phyloP scores from a whole-genome alignment of 2,888 invertebrate genomes.

The Branchinecta sandiegonensis region DNA sequence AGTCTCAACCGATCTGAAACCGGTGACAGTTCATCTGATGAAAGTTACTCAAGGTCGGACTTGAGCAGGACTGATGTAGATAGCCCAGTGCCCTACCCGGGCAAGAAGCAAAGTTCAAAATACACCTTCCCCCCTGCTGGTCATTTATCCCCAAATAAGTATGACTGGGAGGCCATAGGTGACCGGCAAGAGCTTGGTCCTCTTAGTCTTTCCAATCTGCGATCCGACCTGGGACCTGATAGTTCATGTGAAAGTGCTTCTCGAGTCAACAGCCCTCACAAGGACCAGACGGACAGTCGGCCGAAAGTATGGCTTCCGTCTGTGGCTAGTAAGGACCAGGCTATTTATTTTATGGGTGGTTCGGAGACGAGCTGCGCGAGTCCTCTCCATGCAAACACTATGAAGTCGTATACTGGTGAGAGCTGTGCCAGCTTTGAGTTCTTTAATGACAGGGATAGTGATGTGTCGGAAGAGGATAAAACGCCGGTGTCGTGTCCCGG shows the following conservation, averaged over 20 bases:
- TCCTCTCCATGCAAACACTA: background rate
- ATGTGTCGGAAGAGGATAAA: background rate
- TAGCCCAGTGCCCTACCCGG: conserved; percentile 33
- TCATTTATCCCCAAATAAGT: background rate
- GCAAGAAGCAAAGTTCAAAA: conserved; percentile 7
- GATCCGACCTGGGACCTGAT: conserved; percentile 3
- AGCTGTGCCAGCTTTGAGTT: conserved; percentile 51
- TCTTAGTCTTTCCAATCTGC: conserved; percentile 10
- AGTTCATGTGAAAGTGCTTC: conserved; percentile 6
- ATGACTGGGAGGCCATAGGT: background rate
- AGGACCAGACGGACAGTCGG: background rate
- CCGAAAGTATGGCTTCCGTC: background rate
- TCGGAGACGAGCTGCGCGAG: conserved; percentile 2
- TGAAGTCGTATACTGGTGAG: conserved; percentile 46
- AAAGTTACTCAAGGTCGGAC: conserved; percentile 48
- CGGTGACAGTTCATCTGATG: conserved; percentile 67
- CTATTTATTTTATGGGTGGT: background rate
- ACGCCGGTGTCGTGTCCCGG: conserved; percentile 7
- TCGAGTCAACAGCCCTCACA: background rate
- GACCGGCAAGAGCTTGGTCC: conserved; percentile 6
- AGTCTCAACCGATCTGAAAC: conserved; percentile 59
- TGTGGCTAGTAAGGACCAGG: background rate
- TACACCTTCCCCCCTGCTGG: background rate
- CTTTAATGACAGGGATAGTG: conserved; percentile 30
- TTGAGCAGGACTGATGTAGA: conserved; percentile 56